Conservation (phyloP, 1,140 invertebrate genomes). For the Euborellia annulipes region DNA sequence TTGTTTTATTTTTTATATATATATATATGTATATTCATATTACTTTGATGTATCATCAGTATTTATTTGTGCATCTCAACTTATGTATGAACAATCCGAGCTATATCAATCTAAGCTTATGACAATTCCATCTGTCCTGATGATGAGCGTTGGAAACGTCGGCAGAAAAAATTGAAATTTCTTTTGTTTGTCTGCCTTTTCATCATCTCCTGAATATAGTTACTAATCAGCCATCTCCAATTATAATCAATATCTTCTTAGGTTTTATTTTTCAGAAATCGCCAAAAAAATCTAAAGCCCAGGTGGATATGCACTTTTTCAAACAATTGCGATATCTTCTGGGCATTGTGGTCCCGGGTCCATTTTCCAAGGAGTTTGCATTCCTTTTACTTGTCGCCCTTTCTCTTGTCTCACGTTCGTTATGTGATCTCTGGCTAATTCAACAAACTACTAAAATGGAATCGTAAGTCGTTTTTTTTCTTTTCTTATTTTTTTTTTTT, state of each 20-base stretch:
- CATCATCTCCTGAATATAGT: neutral
- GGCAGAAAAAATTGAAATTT: too few species aligned
- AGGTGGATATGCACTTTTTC: constrained; percentile 72
- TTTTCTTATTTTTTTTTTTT: constrained; percentile 1
- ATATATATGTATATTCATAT: too few species aligned
- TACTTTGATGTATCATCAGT: too few species aligned
- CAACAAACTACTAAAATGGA: constrained; percentile 84
- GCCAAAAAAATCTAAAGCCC: constrained; percentile 53
- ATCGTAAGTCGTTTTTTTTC: constrained; percentile 38
- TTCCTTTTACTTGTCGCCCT: constrained; percentile 66
- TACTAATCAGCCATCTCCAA: neutral
- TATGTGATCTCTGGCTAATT: constrained; percentile 96
- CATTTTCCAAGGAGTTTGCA: constrained; percentile 55
- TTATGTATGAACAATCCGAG: too few species aligned
- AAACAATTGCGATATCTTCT: constrained; percentile 59
- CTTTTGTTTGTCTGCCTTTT: neutral
- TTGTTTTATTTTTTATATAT: too few species aligned
- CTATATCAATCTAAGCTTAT: too few species aligned
- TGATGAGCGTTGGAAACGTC: too few species aligned
- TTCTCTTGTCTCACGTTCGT: constrained; percentile 68
- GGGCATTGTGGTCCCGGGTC: constrained; percentile 67
- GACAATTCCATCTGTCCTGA: too few species aligned
- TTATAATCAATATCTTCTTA: constrained; percentile 1
- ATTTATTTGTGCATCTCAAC: too few species aligned
- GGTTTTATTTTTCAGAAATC: constrained; percentile 31